Evolutionary conservation across 2,888 invertebrate species (phyloP).

Genomic region (Gandaritis pyraliata): DNA sequence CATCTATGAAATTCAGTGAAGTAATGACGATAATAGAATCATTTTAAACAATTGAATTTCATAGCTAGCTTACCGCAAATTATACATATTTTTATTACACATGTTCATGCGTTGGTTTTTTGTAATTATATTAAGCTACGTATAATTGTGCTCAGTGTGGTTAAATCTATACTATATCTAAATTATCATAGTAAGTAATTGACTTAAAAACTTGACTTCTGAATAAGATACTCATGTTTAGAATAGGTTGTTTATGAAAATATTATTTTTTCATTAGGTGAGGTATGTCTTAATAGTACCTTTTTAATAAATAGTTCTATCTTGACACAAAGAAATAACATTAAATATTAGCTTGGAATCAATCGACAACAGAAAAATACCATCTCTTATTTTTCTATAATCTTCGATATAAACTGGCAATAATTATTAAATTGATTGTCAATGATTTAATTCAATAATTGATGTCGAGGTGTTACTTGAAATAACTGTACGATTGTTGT

Average conservation of each 20-base stretch:
- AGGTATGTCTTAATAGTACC: background rate
- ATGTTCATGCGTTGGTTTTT: background rate
- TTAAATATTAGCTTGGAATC: no score
- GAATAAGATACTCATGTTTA: slow-evolving; percentile 7
- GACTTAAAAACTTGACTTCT: background rate
- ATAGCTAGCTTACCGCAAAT: background rate
- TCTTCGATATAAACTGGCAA: slow-evolving; percentile 6
- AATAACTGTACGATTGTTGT: slow-evolving; percentile 1
- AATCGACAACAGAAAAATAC: no score
- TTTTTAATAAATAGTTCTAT: background rate
- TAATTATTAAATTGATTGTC: slow-evolving; percentile 13
- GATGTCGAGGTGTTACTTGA: slow-evolving; percentile 12
- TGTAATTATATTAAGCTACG: slow-evolving; percentile 1
- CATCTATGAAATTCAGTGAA: slow-evolving; percentile 2
- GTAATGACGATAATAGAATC: slow-evolving; percentile 9
- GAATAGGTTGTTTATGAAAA: background rate
- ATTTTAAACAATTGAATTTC: slow-evolving; percentile 9
- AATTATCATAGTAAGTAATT: background rate
- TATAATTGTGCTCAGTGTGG: background rate
- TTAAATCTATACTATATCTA: background rate
- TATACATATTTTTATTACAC: background rate
- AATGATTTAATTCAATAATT: slow-evolving; percentile 16
- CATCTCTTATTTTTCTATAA: background rate
- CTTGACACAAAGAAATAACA: background rate
- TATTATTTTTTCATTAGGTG: background rate